phyloP scores from a whole-genome alignment of 2,888 invertebrate genomes.

The Leptarthrus brevirostris region DNA sequence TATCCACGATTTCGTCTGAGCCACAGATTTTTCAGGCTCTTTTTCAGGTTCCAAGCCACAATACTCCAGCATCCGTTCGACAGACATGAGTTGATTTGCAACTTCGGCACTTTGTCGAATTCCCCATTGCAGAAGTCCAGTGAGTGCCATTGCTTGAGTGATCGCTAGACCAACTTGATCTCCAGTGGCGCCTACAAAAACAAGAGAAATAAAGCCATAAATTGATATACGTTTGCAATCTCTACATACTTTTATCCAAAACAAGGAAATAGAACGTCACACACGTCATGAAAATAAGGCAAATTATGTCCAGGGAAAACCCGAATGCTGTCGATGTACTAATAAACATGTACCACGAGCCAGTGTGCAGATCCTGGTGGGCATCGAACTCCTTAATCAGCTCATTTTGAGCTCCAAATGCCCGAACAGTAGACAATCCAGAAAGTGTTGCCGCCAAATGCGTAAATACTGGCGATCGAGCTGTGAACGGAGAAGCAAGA shows the following conservation, averaged over 20 bases:
- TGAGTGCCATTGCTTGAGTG: slow-evolving; percentile 68
- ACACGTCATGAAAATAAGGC: slow-evolving; percentile 72
- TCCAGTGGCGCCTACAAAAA: slow-evolving; percentile 57
- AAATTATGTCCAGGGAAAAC: slow-evolving; percentile 74
- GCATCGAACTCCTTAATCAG: slow-evolving; percentile 73
- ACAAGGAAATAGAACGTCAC: slow-evolving; percentile 76
- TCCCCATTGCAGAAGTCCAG: slow-evolving; percentile 75
- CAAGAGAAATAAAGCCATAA: not conserved
- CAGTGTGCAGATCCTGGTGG: slow-evolving; percentile 74
- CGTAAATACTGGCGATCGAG: slow-evolving; percentile 83
- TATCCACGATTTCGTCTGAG: slow-evolving; percentile 67
- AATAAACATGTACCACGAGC: slow-evolving; percentile 76
- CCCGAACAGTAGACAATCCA: slow-evolving; percentile 81
- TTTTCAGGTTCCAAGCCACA: slow-evolving; percentile 62
- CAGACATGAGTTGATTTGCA: slow-evolving; percentile 75
- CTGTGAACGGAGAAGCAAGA: slow-evolving; percentile 70
- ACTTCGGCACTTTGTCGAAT: slow-evolving; percentile 80
- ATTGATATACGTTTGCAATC: not conserved
- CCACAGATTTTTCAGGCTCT: slow-evolving; percentile 60
- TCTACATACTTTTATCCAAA: slow-evolving; percentile 54
- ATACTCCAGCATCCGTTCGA: slow-evolving; percentile 81
- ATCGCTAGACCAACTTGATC: slow-evolving; percentile 70
- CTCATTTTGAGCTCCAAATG: slow-evolving; percentile 74
- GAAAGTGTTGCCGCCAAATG: slow-evolving; percentile 80
- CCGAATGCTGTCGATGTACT: slow-evolving; percentile 75